Conservation (phyloP, 2,888 invertebrate species). For the Drosophila siamana region DNA sequence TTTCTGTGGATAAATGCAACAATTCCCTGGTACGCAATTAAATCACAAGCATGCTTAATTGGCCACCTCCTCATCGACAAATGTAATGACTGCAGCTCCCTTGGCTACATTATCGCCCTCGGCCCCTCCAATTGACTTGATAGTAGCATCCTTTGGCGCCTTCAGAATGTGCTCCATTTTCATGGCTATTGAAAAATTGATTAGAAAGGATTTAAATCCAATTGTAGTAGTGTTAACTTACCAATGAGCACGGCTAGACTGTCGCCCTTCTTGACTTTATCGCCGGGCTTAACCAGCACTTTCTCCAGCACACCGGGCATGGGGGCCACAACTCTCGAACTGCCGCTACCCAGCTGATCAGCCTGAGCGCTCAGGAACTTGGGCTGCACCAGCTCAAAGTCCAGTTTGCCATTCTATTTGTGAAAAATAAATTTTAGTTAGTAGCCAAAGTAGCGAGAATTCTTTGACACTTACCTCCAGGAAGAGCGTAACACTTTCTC, state of each 20-base stretch:
- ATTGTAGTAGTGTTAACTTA: slow-evolving; percentile 27
- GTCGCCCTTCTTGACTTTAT: slow-evolving; percentile 94
- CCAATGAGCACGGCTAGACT: slow-evolving; percentile 95
- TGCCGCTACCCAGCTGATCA: slow-evolving; percentile 84
- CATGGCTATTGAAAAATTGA: slow-evolving; percentile 89
- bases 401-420: slow-evolving; percentile 89
- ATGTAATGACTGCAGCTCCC: slow-evolving; percentile 88
- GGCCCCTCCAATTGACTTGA: slow-evolving; percentile 90
- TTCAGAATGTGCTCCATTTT: slow-evolving; percentile 99
- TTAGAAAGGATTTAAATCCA: neutral
- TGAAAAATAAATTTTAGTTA: neutral
- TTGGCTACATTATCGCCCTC: slow-evolving; percentile 94
- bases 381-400: slow-evolving; percentile 88
- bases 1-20: slow-evolving; percentile 76
- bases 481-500: slow-evolving; percentile 88
- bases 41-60: slow-evolving; percentile 33
- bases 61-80: slow-evolving; percentile 84
- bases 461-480: slow-evolving; percentile 86
- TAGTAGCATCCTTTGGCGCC: slow-evolving; percentile 91
- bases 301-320: slow-evolving; percentile 99
- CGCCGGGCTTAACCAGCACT: slow-evolving; percentile 92
- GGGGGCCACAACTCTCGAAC: slow-evolving; percentile 91
- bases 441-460: accelerated
- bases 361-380: slow-evolving; percentile 86
- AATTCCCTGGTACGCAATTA: slow-evolving; percentile 53